Evolutionary conservation across 2,888 invertebrate genomes (phyloP), one percentile per base, ranked within the genome.

Genomic region (Deilephila porcellus): DNA sequence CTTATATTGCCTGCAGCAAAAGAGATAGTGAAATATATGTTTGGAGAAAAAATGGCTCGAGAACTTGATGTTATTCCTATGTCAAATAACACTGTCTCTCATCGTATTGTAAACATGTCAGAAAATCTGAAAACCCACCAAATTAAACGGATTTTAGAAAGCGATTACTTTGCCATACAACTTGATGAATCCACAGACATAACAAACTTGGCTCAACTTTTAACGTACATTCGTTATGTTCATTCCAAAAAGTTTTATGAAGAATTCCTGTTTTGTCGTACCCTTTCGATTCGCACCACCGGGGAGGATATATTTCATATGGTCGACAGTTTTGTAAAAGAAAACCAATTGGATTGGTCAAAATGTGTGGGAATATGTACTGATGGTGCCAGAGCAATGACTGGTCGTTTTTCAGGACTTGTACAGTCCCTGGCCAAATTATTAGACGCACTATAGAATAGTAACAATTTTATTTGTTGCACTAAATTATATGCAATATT

Each of bases 11-110:
- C 75, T 74, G 72, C 72, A 74, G 75, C 72, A 74, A 74, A 74
- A 75, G 74, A 74, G 70, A 72, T 75, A 70, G 72, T 74, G 63
- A 75, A 75, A 75, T 75, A 52, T 72, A 72, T 75, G 75, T 70
- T 72, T 62, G 75, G 52, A 74, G 72, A 75, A 75, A 72, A 75
- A 74, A 37, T 74, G 71, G 73, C 72, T 53, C 72, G 72, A 71
- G 62, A 72, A 71, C 74, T 71, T 71, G 73, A 73, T 71, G 70
- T 73, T 73, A 73, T 73, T 73, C 71, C 71, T 73, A 67, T 73
- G 73, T 71, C 72, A 75, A 71, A 75, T 72, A 71, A 73, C 73
- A 73, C 73, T 73, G 73, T 73, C 73, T 75, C 73, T 73, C 67
- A 56, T 71, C 73, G 73, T 73, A 71, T 74, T 70, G 74, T 67